Percentiles rank a stretch among this genome's conserved stretches.
These are phyloP conservation scores for Oscheius onirici DNA, from an alignment of 2,888 invertebrate species.

Conservation along the genomic window DNA sequence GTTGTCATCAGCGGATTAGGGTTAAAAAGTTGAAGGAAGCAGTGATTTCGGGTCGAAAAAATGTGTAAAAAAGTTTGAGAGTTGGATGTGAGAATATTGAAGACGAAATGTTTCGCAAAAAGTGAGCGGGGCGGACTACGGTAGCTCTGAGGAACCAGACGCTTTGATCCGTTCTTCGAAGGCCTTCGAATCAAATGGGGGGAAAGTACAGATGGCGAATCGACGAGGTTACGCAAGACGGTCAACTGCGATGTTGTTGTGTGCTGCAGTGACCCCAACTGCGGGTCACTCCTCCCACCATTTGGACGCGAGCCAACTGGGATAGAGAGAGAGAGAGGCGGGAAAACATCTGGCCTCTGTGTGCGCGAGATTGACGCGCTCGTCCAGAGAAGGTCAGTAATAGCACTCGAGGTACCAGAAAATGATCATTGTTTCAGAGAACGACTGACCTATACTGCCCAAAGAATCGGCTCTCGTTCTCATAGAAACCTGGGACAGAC, in stretches of 20 bases:
- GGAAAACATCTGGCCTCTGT: constrained; percentile 1
- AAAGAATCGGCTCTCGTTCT: too few relatives aligned
- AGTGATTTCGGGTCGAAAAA: too few relatives aligned
- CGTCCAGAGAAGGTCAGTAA: neutral
- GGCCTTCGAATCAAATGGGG: too few relatives aligned
- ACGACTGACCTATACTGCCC: too few relatives aligned
- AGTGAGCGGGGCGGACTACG: neutral
- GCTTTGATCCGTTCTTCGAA: too few relatives aligned
- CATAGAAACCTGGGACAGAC: too few relatives aligned
- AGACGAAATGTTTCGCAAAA: too few relatives aligned
- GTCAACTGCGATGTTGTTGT: constrained; percentile 28
- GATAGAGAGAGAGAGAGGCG: too few relatives aligned
- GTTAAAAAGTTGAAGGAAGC: too few relatives aligned
- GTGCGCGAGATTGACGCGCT: constrained; percentile 24
- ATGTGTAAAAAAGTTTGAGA: too few relatives aligned
- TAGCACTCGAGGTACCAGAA: neutral
- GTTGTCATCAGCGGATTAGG: neutral
- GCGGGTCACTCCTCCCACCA: constrained; percentile 31
- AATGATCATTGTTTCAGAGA: neutral
- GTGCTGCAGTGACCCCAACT: constrained; percentile 9
- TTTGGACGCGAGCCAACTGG: constrained; percentile 19
- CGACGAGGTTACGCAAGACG: constrained; percentile 22
- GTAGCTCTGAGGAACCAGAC: neutral
- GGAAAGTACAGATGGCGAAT: too few relatives aligned
- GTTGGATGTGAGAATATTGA: too few relatives aligned